These are phyloP conservation scores for Aurelia sp. DNA, from an alignment of 30 jellyfish, hydroid and myxozoan species.

Conservation along the genomic window DNA sequence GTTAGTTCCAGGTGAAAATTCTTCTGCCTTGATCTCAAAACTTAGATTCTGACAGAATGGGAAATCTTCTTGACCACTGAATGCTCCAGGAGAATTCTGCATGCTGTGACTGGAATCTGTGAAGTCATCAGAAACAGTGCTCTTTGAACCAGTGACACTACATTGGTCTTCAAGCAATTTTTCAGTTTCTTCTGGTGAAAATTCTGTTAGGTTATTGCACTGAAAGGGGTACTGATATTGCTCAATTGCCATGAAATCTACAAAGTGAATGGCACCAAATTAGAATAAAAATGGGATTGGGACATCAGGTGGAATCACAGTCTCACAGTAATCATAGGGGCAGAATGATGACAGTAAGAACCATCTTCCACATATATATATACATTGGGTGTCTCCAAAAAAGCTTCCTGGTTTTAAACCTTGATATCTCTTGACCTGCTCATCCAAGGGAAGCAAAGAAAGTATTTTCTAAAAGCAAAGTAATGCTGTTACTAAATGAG, in stretches of 20 bases:
- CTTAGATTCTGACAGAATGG: conserved; percentile 7
- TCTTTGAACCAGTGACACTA: conserved; percentile 45
- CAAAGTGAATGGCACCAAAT: not conserved
- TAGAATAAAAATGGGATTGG: not conserved
- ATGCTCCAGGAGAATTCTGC: conserved; percentile 57
- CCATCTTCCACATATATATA: no score
- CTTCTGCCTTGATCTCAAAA: conserved; percentile 42
- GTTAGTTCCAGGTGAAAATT: conserved; percentile 43
- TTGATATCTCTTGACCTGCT: no score
- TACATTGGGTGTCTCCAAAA: no score
- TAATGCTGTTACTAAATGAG: no score
- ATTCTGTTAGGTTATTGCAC: conserved; percentile 51
- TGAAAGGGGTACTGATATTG: conserved; percentile 56
- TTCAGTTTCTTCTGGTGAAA: conserved; percentile 69
- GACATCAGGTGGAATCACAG: no score
- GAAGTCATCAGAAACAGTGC: conserved; percentile 62
- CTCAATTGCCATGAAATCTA: conserved; percentile 60
- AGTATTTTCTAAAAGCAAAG: no score
- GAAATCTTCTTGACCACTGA: conserved; percentile 27
- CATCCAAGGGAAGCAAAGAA: no score
- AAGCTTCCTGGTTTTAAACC: no score
- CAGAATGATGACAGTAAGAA: no score
- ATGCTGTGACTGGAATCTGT: conserved; percentile 42
- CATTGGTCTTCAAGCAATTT: conserved; percentile 50
- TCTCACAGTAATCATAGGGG: no score